Evolutionary conservation across 2,113 vertebrate species (phyloP), one percentile per base, ranked within the genome.

Genomic region (Megaceryle torquata): DNA sequence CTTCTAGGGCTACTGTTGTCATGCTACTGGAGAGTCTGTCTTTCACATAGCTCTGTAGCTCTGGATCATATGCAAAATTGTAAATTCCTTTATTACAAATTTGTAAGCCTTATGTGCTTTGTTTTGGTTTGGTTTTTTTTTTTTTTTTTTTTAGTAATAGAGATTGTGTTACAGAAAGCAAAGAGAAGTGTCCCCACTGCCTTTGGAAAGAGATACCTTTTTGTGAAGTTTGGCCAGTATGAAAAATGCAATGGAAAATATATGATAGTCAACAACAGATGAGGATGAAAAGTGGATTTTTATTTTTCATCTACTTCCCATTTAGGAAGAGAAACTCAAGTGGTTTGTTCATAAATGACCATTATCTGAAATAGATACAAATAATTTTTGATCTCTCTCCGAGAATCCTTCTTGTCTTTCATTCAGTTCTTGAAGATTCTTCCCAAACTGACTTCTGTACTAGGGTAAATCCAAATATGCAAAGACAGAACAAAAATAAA

Each of bases 391-490:
- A 46, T 71, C 13, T 91, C 21, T 63, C 41, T 87, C 15, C 43
- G 35, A 65, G 56, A 72, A 10, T 3, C 29, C 11, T 13, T 33
- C 43, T 77, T n/a, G 8, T 86, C 43, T 84, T 93, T 82, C 77
- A 59, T 71, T 72, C 10, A 33, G 15, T 29, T 63, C 82, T 68
- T 71, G 56, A 26, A 43, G 56, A 59, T 89, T 41, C 67, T 95
- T 96, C 95, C 89, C 44, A 10, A 72, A 25, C 25, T 88, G 91
- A 95, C 93, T 96, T 75, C 76, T 75, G 81, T 88, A 82, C 88
- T n/a, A 77, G 77, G 5, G 5, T 72, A 93, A 96, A 96, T 75
- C 60, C 88, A 97, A 91, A 97, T 97, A 94, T 56, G 69, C 77
- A 92, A 80, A 97, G 96, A 96, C 84, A 95, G 91, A 80, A 44